Conservation (phyloP, 2,797 vertebrate species). For the Fistularia tabacaria region DNA sequence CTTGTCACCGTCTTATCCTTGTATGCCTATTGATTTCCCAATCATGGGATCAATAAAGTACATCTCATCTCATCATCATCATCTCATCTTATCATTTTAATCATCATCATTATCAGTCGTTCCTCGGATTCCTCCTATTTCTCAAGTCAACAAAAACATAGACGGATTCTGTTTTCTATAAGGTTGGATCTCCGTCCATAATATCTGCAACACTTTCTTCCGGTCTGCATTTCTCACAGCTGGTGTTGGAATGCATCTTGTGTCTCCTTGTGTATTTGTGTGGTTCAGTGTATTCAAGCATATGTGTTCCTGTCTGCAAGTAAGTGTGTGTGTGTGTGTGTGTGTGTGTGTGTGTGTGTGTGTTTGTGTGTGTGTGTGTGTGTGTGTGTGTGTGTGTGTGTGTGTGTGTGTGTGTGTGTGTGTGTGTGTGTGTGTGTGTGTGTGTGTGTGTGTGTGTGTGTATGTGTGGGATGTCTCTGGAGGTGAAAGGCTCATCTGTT, state of each 20-base stretch:
- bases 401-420: slow-evolving; percentile 9
- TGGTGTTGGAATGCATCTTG: neutral
- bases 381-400: slow-evolving; percentile 10
- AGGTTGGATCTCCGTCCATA: neutral
- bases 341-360: too few relatives aligned
- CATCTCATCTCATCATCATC: too few relatives aligned
- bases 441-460: slow-evolving; percentile 3
- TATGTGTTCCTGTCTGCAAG: slow-evolving; percentile 11
- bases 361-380: neutral
- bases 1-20: too few relatives aligned
- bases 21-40: too few relatives aligned
- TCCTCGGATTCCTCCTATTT: too few relatives aligned
- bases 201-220: neutral
- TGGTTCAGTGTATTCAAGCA: slow-evolving; percentile 1
- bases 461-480: slow-evolving; percentile 19
- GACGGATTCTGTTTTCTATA: neutral
- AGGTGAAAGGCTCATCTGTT: slow-evolving; percentile 27
- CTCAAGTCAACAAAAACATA: too few relatives aligned
- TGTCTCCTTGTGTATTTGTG: slow-evolving; percentile 1
- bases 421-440: slow-evolving; percentile 11
- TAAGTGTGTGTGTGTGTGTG: slow-evolving; percentile 6
- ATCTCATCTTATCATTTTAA: slow-evolving; percentile 5
- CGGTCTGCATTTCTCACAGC: slow-evolving; percentile 1
- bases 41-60: too few relatives aligned
- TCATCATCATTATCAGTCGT: too few relatives aligned